Percentiles rank a stretch among this genome's conserved stretches.
phyloP scores from a whole-genome alignment of 2,888 invertebrate species.

The Cheilosia grossa region DNA sequence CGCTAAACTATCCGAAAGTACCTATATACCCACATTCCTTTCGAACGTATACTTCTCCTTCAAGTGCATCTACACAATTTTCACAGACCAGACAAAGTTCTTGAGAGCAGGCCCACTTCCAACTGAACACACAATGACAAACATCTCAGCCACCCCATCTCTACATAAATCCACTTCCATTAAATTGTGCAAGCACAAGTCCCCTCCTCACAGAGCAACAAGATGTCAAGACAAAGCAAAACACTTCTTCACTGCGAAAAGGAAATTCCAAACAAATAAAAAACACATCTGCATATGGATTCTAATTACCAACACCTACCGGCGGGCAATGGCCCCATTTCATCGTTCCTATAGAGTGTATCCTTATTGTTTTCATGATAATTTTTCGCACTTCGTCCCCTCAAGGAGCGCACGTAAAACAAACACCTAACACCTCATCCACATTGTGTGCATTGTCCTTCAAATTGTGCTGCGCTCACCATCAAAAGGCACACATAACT shows the following conservation, averaged over 20 bases:
- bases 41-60: too few species aligned
- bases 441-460: conserved; percentile 60
- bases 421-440: conserved; percentile 57
- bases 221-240: conserved; percentile 36
- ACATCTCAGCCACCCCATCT: too few species aligned
- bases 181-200: background rate
- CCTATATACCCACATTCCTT: too few species aligned
- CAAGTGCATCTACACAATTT: too few species aligned
- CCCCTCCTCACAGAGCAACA: conserved; percentile 14
- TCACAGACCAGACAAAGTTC: too few species aligned
- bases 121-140: too few species aligned
- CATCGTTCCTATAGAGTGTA: conserved; percentile 4
- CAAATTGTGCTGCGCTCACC: conserved; percentile 27
- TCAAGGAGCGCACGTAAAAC: conserved; percentile 43
- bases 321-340: background rate
- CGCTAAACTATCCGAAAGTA: too few species aligned
- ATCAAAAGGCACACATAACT: conserved; percentile 53
- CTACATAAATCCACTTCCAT: background rate
- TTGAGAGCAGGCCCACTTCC: too few species aligned
- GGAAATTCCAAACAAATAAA: conserved; percentile 34
- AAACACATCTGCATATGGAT: conserved; percentile 44
- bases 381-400: conserved; percentile 66
- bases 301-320: conserved; percentile 66
- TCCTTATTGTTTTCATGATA: conserved; percentile 56
- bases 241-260: conserved; percentile 39